These are phyloP conservation scores for Ovis canadensis DNA, from an alignment of 2,113 vertebrate genomes.

Conservation along the genomic window DNA sequence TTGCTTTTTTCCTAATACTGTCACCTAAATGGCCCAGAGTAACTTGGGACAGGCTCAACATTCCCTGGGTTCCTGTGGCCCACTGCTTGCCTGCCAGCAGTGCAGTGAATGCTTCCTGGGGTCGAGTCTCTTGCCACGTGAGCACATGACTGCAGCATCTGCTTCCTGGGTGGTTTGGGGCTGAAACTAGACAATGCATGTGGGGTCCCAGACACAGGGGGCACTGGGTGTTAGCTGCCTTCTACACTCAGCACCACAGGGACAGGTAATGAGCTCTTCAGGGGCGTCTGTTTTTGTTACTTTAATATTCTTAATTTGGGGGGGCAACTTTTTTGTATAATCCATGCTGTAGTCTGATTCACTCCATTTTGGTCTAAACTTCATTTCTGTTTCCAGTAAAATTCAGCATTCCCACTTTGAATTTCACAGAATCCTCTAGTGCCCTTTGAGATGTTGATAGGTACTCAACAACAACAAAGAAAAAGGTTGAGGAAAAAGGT, in stretches of 20 bases:
- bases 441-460: background rate
- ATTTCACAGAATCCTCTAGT: background rate
- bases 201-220: background rate
- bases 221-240: too few species aligned
- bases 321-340: background rate
- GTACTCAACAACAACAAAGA: background rate
- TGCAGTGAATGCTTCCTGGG: accelerated
- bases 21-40: background rate
- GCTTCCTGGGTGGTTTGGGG: accelerated
- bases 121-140: background rate
- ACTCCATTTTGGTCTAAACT: background rate
- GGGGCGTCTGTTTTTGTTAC: background rate
- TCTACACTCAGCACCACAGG: background rate
- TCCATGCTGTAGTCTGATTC: background rate
- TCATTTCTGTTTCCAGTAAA: background rate
- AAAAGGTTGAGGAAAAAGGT: background rate
- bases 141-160: accelerated
- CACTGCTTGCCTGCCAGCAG: background rate
- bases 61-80: background rate
- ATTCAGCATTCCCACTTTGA: background rate
- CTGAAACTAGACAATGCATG: background rate
- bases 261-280: background rate
- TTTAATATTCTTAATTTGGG: background rate
- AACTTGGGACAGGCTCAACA: background rate
- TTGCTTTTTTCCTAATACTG: background rate